Percentiles rank a stretch among this genome's conserved stretches.
These are phyloP conservation scores for Tiliacea citrago DNA, from an alignment of 2,888 invertebrate genomes.

Conservation along the genomic window DNA sequence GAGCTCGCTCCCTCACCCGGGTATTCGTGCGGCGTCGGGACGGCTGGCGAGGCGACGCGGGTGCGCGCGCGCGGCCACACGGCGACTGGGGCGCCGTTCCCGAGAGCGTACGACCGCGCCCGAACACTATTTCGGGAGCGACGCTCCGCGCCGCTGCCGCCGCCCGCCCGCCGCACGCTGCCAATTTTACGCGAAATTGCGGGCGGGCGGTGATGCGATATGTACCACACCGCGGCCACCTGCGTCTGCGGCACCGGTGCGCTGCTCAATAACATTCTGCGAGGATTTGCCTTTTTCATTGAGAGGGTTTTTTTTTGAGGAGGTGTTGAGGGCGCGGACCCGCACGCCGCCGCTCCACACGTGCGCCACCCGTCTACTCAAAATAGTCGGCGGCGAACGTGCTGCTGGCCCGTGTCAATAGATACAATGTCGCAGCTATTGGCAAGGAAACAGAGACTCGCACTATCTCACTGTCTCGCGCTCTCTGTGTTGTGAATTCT, in stretches of 20 bases:
- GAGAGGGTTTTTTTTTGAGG: constrained; percentile 69
- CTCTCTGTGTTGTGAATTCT: constrained; percentile 90
- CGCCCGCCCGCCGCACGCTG: constrained; percentile 89
- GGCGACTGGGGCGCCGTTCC: constrained; percentile 89
- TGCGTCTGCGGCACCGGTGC: constrained; percentile 76
- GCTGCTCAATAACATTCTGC: constrained; percentile 71
- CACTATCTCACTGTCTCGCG: constrained; percentile 90
- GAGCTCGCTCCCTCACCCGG: constrained; percentile 82
- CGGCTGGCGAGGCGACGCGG: constrained; percentile 87
- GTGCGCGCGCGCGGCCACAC: constrained; percentile 90
- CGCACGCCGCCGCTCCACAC: constrained; percentile 69
- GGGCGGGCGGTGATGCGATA: constrained; percentile 91
- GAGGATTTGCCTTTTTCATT: constrained; percentile 77
- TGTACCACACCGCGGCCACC: constrained; percentile 83
- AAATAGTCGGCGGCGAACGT: constrained; percentile 84
- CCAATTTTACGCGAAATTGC: constrained; percentile 91
- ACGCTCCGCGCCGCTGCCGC: constrained; percentile 87
- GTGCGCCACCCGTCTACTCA: constrained; percentile 78
- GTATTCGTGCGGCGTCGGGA: constrained; percentile 80
- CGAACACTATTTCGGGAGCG: constrained; percentile 91
- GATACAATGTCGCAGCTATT: constrained; percentile 90
- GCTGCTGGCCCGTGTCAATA: constrained; percentile 86
- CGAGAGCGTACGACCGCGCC: constrained; percentile 88
- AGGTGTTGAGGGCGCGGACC: constrained; percentile 64
- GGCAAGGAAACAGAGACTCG: constrained; percentile 89